Conservation (phyloP, 2,797 vertebrate genomes). For the Emys orbicularis region DNA sequence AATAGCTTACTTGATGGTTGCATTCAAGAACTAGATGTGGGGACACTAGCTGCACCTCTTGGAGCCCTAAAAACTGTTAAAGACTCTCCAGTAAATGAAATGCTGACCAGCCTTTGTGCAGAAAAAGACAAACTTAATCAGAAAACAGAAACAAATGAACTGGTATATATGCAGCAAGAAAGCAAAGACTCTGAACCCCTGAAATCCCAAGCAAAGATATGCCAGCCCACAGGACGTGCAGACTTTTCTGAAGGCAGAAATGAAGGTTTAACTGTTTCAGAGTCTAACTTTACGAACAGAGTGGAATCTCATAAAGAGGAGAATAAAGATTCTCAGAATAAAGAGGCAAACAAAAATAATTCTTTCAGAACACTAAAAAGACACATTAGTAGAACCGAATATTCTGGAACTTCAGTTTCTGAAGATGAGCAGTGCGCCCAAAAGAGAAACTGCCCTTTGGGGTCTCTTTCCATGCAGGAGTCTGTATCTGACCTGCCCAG, state of each 20-base stretch:
- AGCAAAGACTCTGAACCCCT: too few species aligned
- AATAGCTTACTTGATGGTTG: neutral
- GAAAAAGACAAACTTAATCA: neutral
- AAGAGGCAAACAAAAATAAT: neutral
- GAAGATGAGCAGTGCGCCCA: neutral
- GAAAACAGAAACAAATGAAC: neutral
- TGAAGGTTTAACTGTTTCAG: too few species aligned
- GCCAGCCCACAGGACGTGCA: rapidly evolving
- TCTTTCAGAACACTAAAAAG: neutral
- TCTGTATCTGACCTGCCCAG: neutral
- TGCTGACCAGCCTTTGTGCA: neutral
- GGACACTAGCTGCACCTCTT: too few species aligned
- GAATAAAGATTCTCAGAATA: neutral
- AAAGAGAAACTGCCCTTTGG: neutral
- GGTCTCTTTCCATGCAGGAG: too few species aligned
- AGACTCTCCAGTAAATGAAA: neutral
- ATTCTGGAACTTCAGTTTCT: neutral
- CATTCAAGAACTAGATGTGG: neutral
- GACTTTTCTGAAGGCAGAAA: neutral
- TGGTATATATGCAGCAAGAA: neutral
- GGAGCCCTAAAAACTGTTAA: neutral
- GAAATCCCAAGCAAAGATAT: neutral
- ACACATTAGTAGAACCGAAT: neutral
- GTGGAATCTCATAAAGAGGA: neutral
- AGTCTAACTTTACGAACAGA: neutral